Evolutionary conservation across 2,113 vertebrate genomes (phyloP).

Genomic region (Heptranchias perlo): DNA sequence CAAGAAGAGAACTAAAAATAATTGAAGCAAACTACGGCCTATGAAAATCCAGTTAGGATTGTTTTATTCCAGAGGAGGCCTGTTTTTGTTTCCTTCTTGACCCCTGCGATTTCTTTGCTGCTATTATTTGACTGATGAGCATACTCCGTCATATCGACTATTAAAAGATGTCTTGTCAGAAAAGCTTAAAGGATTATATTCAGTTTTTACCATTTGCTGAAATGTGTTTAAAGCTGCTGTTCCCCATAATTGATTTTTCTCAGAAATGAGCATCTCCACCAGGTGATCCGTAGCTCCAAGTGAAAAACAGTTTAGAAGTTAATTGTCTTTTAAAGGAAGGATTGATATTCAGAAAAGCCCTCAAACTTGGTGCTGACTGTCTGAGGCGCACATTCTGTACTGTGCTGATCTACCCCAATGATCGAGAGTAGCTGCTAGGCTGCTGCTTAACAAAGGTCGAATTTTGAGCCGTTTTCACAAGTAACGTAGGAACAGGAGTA

Average conservation of each 20-base stretch:
- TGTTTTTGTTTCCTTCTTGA: background rate
- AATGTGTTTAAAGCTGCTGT: background rate
- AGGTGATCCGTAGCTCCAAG: background rate
- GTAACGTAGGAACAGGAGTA: no score
- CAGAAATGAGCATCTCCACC: background rate
- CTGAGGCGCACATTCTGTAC: background rate
- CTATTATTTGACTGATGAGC: background rate
- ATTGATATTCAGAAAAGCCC: background rate
- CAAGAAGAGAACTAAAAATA: background rate
- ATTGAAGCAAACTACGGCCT: background rate
- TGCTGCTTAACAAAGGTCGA: background rate
- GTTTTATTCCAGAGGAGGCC: background rate
- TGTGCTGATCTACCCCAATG: background rate
- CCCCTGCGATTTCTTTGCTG: background rate
- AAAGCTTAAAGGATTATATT: constrained; percentile 19
- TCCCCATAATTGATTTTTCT: constrained; percentile 14
- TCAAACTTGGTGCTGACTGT: background rate
- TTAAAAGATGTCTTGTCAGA: background rate
- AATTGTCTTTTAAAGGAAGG: background rate
- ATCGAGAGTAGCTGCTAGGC: background rate
- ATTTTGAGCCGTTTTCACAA: background rate
- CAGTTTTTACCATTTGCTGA: background rate
- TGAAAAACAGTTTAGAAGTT: background rate
- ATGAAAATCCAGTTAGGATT: background rate
- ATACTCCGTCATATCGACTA: background rate